Base-by-base conservation (phyloP, 2,113 vertebrate genomes). In the Sula dactylatra region DNA sequence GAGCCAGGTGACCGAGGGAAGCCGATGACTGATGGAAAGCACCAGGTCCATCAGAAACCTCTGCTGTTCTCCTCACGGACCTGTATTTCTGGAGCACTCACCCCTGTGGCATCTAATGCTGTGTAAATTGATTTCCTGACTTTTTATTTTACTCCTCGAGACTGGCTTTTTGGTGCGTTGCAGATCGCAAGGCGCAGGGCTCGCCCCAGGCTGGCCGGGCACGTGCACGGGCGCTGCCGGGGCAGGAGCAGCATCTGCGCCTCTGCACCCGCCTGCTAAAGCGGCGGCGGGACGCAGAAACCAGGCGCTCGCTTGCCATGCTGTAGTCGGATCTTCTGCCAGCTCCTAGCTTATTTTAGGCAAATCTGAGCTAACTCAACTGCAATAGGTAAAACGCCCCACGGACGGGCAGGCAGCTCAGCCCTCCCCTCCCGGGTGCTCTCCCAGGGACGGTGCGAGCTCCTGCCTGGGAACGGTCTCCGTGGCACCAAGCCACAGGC, bases 171-270 rank as follows among this genome's bases (percentile, higher is more conserved):
- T 12, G 61, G 27, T 34, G 42, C 38, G 12, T 1, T 2, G 44
- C 44, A 16, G 36, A 10, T 32, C 17, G 56, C 56, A 21, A 15
- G 15, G 34, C 3, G 4, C 8, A 2, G 5, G 70, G 56, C 38
- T 59, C 38, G 42, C 26, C 76, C 69, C 16, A 17, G 55, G 55
- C 32, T 11, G 16, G 42, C 34, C 7, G 3, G 65, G 42, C 54
- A 26, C 22, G 1, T 4, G 16, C 71, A 19, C 0, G 0, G 50
- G 26, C 34, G 24, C 32, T 17, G 62, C 25, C 2, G 4, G 11
- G 9, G 19, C 26, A 32, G 2, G 45, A 8, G 7, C 77, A 50
- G 54, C 20, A 52, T 4, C 47, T 5, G 5, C 17, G 14, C 32
- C 42, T 6, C 54, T 2, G 25, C 25, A 7, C 55, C 42, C 13